Evolutionary conservation across 2,888 invertebrate genomes (phyloP).

Genomic region (Euphydryas editha): DNA sequence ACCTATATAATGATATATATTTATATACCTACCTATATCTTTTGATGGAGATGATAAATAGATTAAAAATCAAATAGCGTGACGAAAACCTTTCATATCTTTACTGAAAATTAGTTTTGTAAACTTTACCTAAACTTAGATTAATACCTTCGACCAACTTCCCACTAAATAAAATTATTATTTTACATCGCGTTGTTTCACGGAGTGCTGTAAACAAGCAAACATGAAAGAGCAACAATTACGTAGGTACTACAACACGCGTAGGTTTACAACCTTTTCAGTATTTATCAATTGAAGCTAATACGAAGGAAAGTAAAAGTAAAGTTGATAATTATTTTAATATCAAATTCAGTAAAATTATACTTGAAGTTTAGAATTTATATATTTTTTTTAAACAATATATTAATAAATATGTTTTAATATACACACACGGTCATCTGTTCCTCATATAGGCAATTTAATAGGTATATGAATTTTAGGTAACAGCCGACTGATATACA

Average conservation of each 20-base stretch:
- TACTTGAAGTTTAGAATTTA: no score
- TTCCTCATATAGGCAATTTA: no score
- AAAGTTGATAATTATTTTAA: no score
- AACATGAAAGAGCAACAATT: constrained; percentile 16
- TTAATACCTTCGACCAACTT: constrained; percentile 24
- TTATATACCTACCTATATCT: neutral
- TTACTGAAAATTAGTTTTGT: constrained; percentile 19
- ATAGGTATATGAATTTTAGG: no score
- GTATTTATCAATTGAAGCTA: neutral
- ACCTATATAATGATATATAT: no score
- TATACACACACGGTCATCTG: no score
- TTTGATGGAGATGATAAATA: no score
- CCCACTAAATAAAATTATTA: constrained; percentile 32
- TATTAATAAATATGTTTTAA: no score
- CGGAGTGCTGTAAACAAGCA: constrained; percentile 35
- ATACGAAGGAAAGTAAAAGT: neutral
- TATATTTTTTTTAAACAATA: no score
- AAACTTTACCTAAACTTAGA: constrained; percentile 33
- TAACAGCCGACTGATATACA: no score
- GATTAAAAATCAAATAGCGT: constrained; percentile 5
- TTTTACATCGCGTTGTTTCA: constrained; percentile 26
- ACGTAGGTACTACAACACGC: no score
- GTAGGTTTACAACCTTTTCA: constrained; percentile 16
- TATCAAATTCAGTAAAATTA: no score
- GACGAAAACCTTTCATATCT: constrained; percentile 12